Conservation (phyloP, 1,140 invertebrate genomes). For the Cydia amplana region DNA sequence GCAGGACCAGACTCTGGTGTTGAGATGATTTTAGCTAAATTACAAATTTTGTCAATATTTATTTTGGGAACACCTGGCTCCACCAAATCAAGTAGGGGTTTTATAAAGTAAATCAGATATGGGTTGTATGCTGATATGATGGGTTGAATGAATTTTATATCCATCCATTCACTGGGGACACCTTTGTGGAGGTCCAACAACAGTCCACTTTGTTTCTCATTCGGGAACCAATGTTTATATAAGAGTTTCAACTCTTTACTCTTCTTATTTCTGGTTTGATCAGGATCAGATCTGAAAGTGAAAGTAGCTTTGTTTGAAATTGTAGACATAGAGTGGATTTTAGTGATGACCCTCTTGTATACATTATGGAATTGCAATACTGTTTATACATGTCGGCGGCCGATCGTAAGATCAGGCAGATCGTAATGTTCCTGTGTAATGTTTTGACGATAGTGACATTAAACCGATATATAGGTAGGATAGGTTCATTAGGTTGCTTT, state of each 20-base stretch:
- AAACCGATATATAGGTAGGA: too few species aligned
- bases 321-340: too few species aligned
- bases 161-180: constrained; percentile 55
- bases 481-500: too few species aligned
- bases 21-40: constrained; percentile 64
- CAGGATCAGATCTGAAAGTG: constrained; percentile 49
- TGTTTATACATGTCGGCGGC: too few species aligned
- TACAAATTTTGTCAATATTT: constrained; percentile 56
- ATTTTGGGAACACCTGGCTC: constrained; percentile 52
- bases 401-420: too few species aligned
- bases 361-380: too few species aligned
- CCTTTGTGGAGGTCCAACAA: constrained; percentile 63
- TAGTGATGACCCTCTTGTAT: too few species aligned
- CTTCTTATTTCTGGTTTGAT: constrained; percentile 43
- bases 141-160: constrained; percentile 63
- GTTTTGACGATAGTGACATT: too few species aligned
- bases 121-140: constrained; percentile 65
- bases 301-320: not conserved
- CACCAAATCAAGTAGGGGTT: constrained; percentile 59
- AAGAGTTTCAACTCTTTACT: constrained; percentile 55
- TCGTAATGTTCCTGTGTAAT: too few species aligned
- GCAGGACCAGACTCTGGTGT: constrained; percentile 49
- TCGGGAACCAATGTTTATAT: constrained; percentile 70
- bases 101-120: constrained; percentile 63
- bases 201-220: constrained; percentile 54